These are phyloP conservation scores for Leptopilina boulardi DNA, from an alignment of 1,140 invertebrate species.

Conservation along the genomic window DNA sequence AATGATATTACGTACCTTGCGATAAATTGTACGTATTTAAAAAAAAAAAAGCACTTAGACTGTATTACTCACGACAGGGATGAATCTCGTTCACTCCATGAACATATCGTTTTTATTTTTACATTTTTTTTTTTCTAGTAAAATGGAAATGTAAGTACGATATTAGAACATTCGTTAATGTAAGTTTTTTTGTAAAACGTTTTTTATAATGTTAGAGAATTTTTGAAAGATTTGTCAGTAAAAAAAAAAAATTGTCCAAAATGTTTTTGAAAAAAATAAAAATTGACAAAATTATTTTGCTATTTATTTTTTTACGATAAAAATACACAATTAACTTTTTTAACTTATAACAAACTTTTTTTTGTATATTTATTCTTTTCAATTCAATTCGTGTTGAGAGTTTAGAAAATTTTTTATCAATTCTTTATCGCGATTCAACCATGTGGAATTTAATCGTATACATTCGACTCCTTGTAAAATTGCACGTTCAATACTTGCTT, in stretches of 20 bases:
- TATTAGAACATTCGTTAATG: constrained; percentile 35
- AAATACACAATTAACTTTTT: too few species aligned
- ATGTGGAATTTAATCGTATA: constrained; percentile 78
- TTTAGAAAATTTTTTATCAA: constrained; percentile 48
- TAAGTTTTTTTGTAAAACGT: constrained; percentile 40
- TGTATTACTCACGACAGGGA: constrained; percentile 51
- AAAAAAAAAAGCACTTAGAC: constrained; percentile 26
- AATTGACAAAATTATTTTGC: not conserved
- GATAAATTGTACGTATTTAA: constrained; percentile 38
- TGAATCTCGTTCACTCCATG: constrained; percentile 36
- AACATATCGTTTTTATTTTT: constrained; percentile 38
- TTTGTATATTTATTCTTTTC: too few species aligned
- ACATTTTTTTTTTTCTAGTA: too few species aligned
- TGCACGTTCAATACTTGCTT: constrained; percentile 77
- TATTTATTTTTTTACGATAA: too few species aligned
- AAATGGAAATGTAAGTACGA: not conserved
- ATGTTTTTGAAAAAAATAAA: not conserved
- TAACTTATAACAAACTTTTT: too few species aligned
- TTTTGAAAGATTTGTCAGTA: constrained; percentile 49
- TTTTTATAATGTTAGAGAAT: constrained; percentile 56
- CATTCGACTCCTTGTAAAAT: constrained; percentile 79
- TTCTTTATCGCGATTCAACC: constrained; percentile 76
- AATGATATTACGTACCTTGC: constrained; percentile 43
- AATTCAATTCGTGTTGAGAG: not conserved
- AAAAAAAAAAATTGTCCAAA: constrained; percentile 42